phyloP scores from a whole-genome alignment of 2,888 invertebrate species.

The Drosophila fungiperda region DNA sequence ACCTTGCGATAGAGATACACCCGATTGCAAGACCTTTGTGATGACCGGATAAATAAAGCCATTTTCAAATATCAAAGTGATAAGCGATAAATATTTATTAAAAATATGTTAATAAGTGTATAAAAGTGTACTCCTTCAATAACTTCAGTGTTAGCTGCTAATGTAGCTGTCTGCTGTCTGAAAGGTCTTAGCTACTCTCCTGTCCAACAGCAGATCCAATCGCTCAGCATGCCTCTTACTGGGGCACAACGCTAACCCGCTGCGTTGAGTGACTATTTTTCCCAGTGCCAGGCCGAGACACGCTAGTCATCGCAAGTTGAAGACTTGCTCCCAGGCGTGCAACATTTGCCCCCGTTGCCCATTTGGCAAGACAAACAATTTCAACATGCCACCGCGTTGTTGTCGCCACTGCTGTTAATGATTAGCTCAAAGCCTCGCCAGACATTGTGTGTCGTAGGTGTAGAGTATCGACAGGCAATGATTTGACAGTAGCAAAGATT shows the following conservation, averaged over 20 bases:
- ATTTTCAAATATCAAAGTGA: neutral
- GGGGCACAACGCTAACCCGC: constrained; percentile 18
- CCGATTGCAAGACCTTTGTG: neutral
- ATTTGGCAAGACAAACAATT: constrained; percentile 54
- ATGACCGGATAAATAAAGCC: neutral
- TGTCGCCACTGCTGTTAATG: constrained; percentile 54
- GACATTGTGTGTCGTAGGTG: constrained; percentile 49
- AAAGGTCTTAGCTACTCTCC: constrained; percentile 9
- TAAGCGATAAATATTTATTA: neutral
- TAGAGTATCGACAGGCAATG: constrained; percentile 46
- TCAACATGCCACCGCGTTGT: constrained; percentile 37
- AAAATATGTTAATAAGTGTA: neutral
- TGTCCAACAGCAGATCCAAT: constrained; percentile 28
- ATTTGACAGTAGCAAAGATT: constrained; percentile 49
- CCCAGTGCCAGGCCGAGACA: constrained; percentile 1
- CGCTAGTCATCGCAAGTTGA: constrained; percentile 28
- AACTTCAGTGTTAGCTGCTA: constrained; percentile 2
- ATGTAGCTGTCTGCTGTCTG: constrained; percentile 19
- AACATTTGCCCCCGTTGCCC: constrained; percentile 54
- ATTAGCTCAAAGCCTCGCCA: constrained; percentile 53
- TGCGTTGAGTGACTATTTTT: constrained; percentile 20
- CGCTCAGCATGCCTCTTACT: constrained; percentile 26
- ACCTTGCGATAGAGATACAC: neutral
- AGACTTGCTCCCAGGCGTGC: constrained; percentile 58
- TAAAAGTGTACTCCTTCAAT: neutral